phyloP scores from a whole-genome alignment of 2,888 invertebrate species.

The Pristionchus japonicus region DNA sequence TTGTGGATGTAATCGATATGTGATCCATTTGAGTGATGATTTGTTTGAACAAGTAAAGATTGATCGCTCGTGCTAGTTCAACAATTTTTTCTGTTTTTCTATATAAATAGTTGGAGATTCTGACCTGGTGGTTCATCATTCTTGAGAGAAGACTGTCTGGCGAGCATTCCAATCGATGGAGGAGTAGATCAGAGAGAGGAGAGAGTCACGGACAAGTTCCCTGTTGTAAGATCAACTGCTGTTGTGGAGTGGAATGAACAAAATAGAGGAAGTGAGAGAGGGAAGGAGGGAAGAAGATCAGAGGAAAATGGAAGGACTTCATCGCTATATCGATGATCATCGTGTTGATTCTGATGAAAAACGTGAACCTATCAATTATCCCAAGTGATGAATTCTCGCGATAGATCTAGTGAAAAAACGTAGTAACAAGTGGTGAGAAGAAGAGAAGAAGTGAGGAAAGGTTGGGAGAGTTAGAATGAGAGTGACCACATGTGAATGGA shows the following conservation, averaged over 20 bases:
- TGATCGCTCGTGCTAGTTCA: no score
- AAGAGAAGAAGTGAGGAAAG: not conserved
- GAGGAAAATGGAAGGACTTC: not conserved
- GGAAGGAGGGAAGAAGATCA: not conserved
- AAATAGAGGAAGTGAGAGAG: conserved; percentile 14
- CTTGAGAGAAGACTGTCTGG: conserved; percentile 7
- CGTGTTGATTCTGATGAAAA: not conserved
- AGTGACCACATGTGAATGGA: not conserved
- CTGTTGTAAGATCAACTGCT: conserved; percentile 22
- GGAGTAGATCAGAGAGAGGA: not conserved
- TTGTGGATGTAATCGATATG: not conserved
- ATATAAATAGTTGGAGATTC: not conserved
- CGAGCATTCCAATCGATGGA: conserved; percentile 2
- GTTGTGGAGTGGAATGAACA: conserved; percentile 14
- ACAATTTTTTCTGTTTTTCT: not conserved
- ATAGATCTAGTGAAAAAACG: no score
- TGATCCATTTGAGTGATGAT: not conserved
- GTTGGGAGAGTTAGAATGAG: not conserved
- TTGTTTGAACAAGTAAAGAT: no score
- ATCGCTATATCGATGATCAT: no score
- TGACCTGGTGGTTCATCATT: not conserved
- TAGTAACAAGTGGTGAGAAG: conserved; percentile 13
- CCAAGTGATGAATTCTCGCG: no score
- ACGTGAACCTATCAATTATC: no score
- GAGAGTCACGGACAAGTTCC: not conserved